A percentile compares a stretch with the other conserved stretches of the same genome.
These are phyloP conservation scores for Hippopotamyrus pictus DNA, from an alignment of 2,797 vertebrate species.

Conservation along the genomic window DNA sequence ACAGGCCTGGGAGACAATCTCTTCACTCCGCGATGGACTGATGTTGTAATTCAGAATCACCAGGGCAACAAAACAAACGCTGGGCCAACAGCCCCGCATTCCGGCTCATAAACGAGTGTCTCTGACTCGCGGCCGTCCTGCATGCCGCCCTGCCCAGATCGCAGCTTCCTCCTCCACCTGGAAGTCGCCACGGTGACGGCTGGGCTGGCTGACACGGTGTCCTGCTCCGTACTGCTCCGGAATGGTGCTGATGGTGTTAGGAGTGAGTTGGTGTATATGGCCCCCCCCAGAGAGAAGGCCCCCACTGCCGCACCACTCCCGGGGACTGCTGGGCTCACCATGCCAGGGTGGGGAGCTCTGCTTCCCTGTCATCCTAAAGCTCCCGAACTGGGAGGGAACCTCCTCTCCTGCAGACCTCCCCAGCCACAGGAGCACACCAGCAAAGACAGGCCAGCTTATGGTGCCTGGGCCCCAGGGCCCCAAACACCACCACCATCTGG, in stretches of 20 bases:
- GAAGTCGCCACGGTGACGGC: not conserved
- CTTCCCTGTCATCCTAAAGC: not conserved
- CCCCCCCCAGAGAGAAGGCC: not conserved
- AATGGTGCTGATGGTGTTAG: not conserved
- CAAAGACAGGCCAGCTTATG: not conserved
- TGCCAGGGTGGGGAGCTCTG: not conserved
- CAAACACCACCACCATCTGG: not conserved
- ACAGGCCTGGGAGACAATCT: constrained; percentile 12
- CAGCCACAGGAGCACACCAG: not conserved
- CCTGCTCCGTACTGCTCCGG: not conserved
- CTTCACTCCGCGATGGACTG: constrained; percentile 26
- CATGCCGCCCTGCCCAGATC: not conserved
- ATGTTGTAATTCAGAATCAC: constrained; percentile 33
- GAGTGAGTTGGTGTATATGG: not conserved
- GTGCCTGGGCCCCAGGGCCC: too few relatives aligned
- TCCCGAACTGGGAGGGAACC: not conserved
- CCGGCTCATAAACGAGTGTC: constrained; percentile 17
- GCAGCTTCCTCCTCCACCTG: not conserved
- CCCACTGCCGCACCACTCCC: not conserved
- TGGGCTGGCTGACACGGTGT: not conserved
- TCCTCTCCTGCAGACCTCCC: not conserved
- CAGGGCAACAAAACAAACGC: constrained; percentile 41
- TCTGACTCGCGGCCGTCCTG: not conserved
- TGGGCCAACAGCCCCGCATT: constrained; percentile 24
- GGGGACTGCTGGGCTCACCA: not conserved